These are phyloP conservation scores for Rutpela maculata DNA, from an alignment of 2,888 invertebrate species.

Conservation along the genomic window DNA sequence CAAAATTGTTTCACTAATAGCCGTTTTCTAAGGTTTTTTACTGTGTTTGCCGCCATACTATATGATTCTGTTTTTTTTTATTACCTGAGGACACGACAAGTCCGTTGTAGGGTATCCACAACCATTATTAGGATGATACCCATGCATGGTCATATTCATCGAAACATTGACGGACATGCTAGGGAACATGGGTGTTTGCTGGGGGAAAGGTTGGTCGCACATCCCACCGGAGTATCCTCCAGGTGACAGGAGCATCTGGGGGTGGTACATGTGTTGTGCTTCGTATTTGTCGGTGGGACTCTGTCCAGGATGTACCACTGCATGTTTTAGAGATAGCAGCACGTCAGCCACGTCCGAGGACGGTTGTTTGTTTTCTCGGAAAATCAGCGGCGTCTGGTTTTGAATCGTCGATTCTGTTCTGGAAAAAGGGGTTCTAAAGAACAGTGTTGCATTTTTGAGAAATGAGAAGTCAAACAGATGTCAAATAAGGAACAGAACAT, in stretches of 20 bases:
- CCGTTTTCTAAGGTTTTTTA: too few relatives aligned
- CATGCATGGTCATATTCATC: constrained; percentile 99
- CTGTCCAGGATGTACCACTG: constrained; percentile 87
- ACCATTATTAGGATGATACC: constrained; percentile 77
- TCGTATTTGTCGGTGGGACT: constrained; percentile 62
- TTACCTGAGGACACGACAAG: constrained; percentile 83
- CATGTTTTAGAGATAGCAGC: constrained; percentile 89
- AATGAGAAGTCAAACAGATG: too few relatives aligned
- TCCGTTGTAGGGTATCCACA: constrained; percentile 74
- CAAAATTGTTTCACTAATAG: too few relatives aligned
- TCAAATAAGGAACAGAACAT: too few relatives aligned
- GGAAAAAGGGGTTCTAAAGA: constrained; percentile 44
- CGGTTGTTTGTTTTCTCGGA: constrained; percentile 64
- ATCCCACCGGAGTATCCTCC: constrained; percentile 70
- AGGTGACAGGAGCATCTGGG: constrained; percentile 79
- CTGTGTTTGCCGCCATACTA: too few relatives aligned
- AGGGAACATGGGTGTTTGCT: constrained; percentile 81
- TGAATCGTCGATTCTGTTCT: constrained; percentile 64
- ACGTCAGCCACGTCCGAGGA: constrained; percentile 88
- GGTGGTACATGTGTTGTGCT: constrained; percentile 60
- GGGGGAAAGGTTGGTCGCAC: constrained; percentile 67
- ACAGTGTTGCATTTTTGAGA: not conserved
- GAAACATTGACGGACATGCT: constrained; percentile 98
- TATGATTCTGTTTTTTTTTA: too few relatives aligned
- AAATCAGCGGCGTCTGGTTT: constrained; percentile 60